Evolutionary conservation across 2,797 vertebrate genomes (phyloP), one percentile per base, ranked within the genome.

Genomic region (Harpagifer antarcticus): DNA sequence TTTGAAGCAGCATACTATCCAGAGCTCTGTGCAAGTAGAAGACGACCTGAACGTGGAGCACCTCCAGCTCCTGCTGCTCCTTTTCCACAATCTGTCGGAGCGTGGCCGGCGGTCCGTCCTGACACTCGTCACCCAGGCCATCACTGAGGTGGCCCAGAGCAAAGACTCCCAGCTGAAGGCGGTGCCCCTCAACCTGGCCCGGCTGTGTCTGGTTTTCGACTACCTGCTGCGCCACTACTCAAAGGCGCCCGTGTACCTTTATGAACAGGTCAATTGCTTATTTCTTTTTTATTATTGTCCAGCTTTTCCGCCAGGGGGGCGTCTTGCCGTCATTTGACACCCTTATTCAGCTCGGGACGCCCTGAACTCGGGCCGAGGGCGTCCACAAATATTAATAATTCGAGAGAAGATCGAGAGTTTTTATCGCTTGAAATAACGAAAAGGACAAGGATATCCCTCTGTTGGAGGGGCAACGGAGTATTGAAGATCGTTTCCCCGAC

Each of bases 1-100:
- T 0, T 79, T 99, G 88, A 99, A 98, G 88, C 98, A 99, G 78
- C 96, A 96, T 2, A 96, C 96, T 9, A 81, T 99, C 77, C 98
- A 98, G 80, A 97, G 97, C 2, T 84, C 94, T 45, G 89, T 97
- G 50, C 97, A 97, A 2, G 92, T 81, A 4, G 98, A 99, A 59
- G 98, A 99, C 58, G 98, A 99, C 72, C 93, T 99, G 60, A 99
- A 99, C 0, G 95, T 99, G 1, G 98, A 99, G 61, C 98, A 99
- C 83, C 95, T 99, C 53, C 98, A 99, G 89, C 95, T 99, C 50
- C 94, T 99, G 33, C 92, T 99, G 44, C 97, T 99, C 37, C 96
- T 99, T 86, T 99, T 99, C 90, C 98, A 99, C 92, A 98, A 97
- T 78, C 94, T 99, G 88, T 97, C 97, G 0, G 97, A 99, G 87